Evolutionary conservation across 64 coral and sea anemone species (phyloP), one percentile per base, ranked within the genome.

Genomic region (Pocillopora verrucosa): DNA sequence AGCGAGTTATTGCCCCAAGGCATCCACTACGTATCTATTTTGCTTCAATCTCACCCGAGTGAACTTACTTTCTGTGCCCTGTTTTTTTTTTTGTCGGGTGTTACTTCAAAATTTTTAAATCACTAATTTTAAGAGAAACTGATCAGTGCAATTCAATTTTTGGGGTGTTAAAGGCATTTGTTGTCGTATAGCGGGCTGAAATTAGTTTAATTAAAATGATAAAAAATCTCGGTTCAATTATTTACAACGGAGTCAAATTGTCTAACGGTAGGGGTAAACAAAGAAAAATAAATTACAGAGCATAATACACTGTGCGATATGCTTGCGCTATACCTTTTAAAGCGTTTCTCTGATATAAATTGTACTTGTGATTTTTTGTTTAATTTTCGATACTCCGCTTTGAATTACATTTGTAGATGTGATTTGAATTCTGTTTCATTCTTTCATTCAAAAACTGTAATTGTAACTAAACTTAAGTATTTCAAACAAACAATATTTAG

Each of bases 171-270:
- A 19, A 20, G 38, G 38, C 38, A 37, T 15, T 56, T 56, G 16
- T 77, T 76, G 20, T 77, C 17, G 19, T 41, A 10, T 19, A 22
- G 17, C 16, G 67, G 36, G 51, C 4, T 22, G 38, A 16, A 45
- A 51, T 77, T 56, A n/a, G 36, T 20, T 37, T 13, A 76, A 76
- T 37, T 38, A 3, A 45, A 76, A 36, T 38, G 11, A 16, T 41
- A 67, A 67, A 67, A 16, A 6, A 56, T 77, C 51, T 51, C 41
- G 41, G 41, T 77, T 77, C 22, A 77, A 77, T 77, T 56, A 77
- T 77, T 77, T 70, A 70, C 45, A 77, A 77, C 37, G 38, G 16
- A 38, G 38, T 19, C 75, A 77, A 77, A 56, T 41, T 56, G 75
- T 77, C 15, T 30, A 76, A 45, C 36, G 30, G 15, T 6, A 75